Conservation (phyloP, 1,140 invertebrate genomes). For the Trypoxylus dichotomus region DNA sequence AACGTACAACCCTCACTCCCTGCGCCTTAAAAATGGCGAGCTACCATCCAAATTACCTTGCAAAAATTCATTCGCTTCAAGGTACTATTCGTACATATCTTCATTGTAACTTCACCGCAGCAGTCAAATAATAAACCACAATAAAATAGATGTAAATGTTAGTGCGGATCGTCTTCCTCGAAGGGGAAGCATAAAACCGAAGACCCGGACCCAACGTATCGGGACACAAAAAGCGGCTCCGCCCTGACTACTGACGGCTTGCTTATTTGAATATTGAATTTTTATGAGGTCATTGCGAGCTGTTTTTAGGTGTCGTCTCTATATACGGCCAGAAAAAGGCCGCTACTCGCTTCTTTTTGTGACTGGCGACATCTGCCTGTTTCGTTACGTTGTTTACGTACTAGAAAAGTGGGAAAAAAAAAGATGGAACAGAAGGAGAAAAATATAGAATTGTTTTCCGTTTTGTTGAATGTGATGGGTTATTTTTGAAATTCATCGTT, state of each 20-base stretch:
- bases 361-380: background rate
- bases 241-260: background rate
- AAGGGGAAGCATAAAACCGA: background rate
- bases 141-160: background rate
- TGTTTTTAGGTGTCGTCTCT: background rate
- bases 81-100: too few species aligned
- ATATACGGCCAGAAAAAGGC: background rate
- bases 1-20: too few species aligned
- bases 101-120: too few species aligned
- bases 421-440: too few species aligned
- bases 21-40: too few species aligned
- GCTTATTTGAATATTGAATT: constrained; percentile 7
- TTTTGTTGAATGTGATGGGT: too few species aligned
- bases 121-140: background rate
- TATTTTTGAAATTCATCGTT: too few species aligned
- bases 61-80: too few species aligned
- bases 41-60: too few species aligned
- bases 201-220: background rate
- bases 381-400: background rate
- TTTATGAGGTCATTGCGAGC: background rate
- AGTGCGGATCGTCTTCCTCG: background rate
- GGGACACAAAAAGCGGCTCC: background rate
- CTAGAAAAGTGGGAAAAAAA: too few species aligned
- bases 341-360: background rate
- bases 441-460: too few species aligned